Evolutionary conservation across 2,113 vertebrate species (phyloP), one percentile per base, ranked within the genome.

Genomic region (Hemibagrus wyckioides): DNA sequence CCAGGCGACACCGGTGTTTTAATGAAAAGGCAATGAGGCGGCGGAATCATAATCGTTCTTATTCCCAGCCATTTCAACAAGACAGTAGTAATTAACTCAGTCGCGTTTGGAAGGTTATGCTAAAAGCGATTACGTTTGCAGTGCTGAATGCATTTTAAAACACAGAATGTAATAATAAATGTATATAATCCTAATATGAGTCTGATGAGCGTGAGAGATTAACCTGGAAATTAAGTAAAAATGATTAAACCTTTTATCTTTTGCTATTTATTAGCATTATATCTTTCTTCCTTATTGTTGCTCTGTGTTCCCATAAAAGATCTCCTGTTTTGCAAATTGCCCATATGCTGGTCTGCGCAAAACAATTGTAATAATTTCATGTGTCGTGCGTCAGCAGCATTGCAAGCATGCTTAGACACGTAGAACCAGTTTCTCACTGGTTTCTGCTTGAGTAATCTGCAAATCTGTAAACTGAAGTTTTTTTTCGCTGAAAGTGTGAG

Each of bases 21-120:
- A 86, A 84, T 88, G 84, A 83, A 90, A 86, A 86, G 33, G 73
- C 75, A 88, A 83, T 65, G 63, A 90, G 84, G 77, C 50, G 23
- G 59, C 11, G 11, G 41, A 80, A 39, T 87, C 23, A 36, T 50
- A 52, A 69, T 33, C 28, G 41, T 48, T 1, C 57, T 85, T 52
- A 25, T 63, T 61, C 63, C 59, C 14, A 52, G 54, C 25, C 25
- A 23, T 85, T 79, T 87, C 39, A 67, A 25, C 39, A 76, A 65
- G 48, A 13, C 36, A 39, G 39, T 4, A 23, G 63, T 83, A 59
- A 73, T 90, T 85, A 85, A 88, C 69, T 59, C 52, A 2, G 56
- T 61, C 85, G 81, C 36, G 77, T 87, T 87, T 56, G 57, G 76
- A 73, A 86, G 57, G 33, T 59, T 75, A 28, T 36, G 65, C 41